Percentiles rank a stretch among this genome's conserved stretches.
Evolutionary conservation across 2,113 vertebrate genomes (phyloP).

Genomic region (Rhombomys opimus): DNA sequence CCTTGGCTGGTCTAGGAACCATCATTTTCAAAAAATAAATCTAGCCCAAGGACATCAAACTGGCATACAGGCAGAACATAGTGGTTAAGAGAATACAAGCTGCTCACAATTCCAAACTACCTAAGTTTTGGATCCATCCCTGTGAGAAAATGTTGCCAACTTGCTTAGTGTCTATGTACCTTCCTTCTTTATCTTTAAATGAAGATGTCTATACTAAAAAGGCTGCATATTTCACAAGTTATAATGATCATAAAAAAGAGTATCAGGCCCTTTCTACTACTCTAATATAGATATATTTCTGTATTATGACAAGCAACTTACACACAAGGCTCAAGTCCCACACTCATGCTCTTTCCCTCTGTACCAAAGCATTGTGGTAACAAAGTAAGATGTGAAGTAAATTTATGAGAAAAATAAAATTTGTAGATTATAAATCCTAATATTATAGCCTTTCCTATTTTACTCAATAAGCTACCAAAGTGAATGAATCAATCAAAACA

Average conservation of each 20-base stretch:
- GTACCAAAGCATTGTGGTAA: conserved; percentile 21
- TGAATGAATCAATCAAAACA: neutral
- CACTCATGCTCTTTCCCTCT: neutral
- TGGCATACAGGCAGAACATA: neutral
- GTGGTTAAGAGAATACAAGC: neutral
- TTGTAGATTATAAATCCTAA: conserved; percentile 23
- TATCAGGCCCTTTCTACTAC: neutral
- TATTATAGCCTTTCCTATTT: neutral
- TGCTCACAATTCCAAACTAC: neutral
- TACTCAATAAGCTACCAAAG: neutral
- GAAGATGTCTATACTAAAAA: neutral
- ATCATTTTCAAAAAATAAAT: conserved; percentile 33
- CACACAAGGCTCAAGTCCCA: conserved; percentile 5
- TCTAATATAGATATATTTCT: neutral
- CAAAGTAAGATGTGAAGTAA: conserved; percentile 25
- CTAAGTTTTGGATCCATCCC: neutral
- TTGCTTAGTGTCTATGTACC: neutral
- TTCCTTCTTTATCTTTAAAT: conserved; percentile 40
- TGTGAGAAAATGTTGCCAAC: conserved; percentile 8
- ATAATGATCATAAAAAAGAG: conserved; percentile 20
- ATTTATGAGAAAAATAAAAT: neutral
- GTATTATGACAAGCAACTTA: neutral
- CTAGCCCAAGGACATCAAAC: neutral
- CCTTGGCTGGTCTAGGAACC: neutral
- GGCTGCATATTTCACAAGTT: neutral